phyloP scores from a whole-genome alignment of 2,113 vertebrate genomes.

The Coracopsis vasa region DNA sequence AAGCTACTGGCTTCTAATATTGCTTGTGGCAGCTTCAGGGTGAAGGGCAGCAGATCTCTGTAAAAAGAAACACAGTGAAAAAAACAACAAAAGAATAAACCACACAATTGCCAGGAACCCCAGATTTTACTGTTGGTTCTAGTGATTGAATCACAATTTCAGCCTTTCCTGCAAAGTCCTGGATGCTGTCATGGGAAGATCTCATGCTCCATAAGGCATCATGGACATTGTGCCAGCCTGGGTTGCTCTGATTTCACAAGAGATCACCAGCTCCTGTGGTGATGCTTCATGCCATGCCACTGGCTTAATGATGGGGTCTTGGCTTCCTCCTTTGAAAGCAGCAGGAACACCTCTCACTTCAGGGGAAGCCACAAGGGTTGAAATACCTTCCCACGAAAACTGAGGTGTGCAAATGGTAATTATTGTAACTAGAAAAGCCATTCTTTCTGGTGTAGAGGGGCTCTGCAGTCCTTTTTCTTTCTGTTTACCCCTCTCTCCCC shows the following conservation, averaged over 20 bases:
- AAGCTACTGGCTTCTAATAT: conserved; percentile 82
- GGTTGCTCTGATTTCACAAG: not conserved
- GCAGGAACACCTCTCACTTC: not conserved
- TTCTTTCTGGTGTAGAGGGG: not conserved
- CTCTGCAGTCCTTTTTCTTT: not conserved
- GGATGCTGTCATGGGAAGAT: not conserved
- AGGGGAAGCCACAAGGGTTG: not conserved
- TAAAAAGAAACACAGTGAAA: conserved; percentile 12
- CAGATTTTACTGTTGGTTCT: not conserved
- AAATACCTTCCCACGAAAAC: not conserved
- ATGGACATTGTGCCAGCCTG: not conserved
- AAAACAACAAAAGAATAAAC: not conserved
- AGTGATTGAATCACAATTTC: not conserved
- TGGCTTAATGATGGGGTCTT: not conserved
- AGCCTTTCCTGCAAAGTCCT: not conserved
- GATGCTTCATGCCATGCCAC: not conserved
- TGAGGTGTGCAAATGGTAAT: not conserved
- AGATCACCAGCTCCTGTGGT: not conserved
- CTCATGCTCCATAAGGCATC: not conserved
- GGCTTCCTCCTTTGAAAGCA: not conserved
- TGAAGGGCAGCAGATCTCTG: conserved; percentile 89
- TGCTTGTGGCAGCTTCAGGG: conserved; percentile 84
- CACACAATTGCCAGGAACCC: not conserved
- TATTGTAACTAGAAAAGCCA: not conserved
- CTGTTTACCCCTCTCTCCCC: not conserved